Percentiles rank a stretch among this genome's conserved stretches.
These are phyloP conservation scores for Machimus atricapillus DNA, from an alignment of 2,888 invertebrate species.

Conservation along the genomic window DNA sequence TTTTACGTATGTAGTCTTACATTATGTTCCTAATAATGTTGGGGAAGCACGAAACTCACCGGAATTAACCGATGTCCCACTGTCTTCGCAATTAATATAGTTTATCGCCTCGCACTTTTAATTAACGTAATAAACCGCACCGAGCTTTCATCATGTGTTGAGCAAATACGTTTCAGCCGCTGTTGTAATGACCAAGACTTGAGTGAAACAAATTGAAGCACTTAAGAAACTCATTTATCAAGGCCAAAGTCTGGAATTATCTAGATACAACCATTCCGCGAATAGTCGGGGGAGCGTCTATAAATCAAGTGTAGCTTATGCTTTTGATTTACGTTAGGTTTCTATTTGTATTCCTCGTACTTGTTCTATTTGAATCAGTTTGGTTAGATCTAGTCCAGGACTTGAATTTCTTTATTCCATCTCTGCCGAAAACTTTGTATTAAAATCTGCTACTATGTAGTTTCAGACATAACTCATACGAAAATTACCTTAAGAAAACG, in stretches of 20 bases:
- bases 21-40: background rate
- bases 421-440: background rate
- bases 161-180: background rate
- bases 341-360: background rate
- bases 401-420: background rate
- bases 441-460: background rate
- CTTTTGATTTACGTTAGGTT: background rate
- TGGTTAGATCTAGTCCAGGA: background rate
- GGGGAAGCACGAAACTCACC: background rate
- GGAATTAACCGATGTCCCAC: background rate
- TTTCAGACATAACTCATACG: background rate
- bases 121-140: background rate
- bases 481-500: background rate
- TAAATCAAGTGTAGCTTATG: slow-evolving; percentile 5
- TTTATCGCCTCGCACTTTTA: background rate
- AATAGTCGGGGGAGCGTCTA: background rate
- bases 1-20: background rate
- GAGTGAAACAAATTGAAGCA: slow-evolving; percentile 4
- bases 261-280: background rate
- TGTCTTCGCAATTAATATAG: background rate
- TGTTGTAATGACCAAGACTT: background rate
- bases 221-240: slow-evolving; percentile 3
- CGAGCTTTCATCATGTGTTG: background rate
- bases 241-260: background rate
- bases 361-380: background rate